Conservation (phyloP, 1,140 invertebrate species). For the Stenopsyche tienmushanensis region DNA sequence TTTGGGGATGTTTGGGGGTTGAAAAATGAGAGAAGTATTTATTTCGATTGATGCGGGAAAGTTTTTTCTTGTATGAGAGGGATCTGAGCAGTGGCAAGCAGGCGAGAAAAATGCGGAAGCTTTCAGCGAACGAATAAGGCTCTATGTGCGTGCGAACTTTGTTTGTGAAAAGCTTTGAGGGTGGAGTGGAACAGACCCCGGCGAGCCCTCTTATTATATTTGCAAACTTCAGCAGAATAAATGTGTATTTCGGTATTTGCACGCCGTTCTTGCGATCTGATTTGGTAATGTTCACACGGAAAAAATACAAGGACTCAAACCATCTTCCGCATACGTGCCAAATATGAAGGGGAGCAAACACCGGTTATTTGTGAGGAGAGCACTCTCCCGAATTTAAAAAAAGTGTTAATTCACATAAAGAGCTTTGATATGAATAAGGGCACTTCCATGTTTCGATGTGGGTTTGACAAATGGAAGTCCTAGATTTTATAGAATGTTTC, state of each 20-base stretch:
- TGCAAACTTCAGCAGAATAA: conserved; percentile 29
- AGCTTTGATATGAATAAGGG: neutral
- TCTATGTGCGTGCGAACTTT: conserved; percentile 4
- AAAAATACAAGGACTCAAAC: neutral
- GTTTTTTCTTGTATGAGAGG: neutral
- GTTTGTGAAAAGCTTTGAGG: conserved; percentile 28
- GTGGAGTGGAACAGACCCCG: conserved; percentile 11
- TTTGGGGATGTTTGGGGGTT: no score
- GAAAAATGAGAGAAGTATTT: conserved; percentile 18
- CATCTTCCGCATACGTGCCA: no score
- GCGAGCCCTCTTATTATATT: conserved; percentile 31
- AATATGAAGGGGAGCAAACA: neutral
- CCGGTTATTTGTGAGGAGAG: neutral
- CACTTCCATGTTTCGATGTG: no score
- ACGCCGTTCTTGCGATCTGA: neutral
- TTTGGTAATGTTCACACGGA: neutral
- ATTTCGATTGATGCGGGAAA: neutral
- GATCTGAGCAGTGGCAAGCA: conserved; percentile 10
- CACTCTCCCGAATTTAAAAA: neutral
- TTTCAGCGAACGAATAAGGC: conserved; percentile 6
- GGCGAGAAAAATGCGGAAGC: conserved; percentile 17
- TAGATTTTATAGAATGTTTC: no score
- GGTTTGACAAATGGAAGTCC: no score
- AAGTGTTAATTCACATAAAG: neutral
- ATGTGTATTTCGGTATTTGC: conserved; percentile 20